A percentile compares a stretch with the other conserved stretches of the same genome.
phyloP scores from a whole-genome alignment of 2,797 vertebrate genomes.

The Tiaroga cobitis region DNA sequence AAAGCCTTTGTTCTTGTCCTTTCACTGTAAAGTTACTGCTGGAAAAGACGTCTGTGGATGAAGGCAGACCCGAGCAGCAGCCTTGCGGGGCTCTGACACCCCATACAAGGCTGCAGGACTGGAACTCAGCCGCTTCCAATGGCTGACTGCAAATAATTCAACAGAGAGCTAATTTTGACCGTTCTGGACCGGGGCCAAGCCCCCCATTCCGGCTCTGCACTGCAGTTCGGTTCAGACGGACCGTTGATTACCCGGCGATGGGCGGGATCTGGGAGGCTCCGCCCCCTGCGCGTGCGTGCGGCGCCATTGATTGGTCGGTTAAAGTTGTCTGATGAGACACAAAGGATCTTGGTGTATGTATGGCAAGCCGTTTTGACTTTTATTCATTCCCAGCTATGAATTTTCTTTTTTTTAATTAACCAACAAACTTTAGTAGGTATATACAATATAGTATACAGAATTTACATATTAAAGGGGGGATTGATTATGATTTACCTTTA shows the following conservation, averaged over 20 bases:
- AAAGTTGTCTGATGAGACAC: background rate
- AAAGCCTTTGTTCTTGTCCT: slow-evolving; percentile 34
- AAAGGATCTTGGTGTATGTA: background rate
- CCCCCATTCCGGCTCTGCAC: slow-evolving; percentile 57
- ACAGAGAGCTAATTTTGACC: slow-evolving; percentile 46
- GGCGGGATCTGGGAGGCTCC: slow-evolving; percentile 14
- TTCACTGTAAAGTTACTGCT: slow-evolving; percentile 33
- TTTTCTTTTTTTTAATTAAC: too few relatives aligned
- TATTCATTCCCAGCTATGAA: too few relatives aligned
- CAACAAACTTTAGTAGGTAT: too few relatives aligned
- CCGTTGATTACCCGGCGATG: slow-evolving; percentile 43
- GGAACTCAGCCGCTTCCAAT: slow-evolving; percentile 6
- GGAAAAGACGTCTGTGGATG: background rate
- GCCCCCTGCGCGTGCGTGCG: slow-evolving; percentile 16
- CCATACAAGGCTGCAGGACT: slow-evolving; percentile 40
- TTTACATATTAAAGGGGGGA: too few relatives aligned
- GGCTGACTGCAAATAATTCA: slow-evolving; percentile 42
- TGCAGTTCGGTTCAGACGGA: slow-evolving; percentile 54
- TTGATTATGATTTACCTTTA: too few relatives aligned
- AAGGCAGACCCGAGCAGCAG: background rate
- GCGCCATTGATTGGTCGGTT: background rate
- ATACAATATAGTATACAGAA: too few relatives aligned
- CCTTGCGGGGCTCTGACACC: slow-evolving; percentile 14
- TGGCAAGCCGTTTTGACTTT: too few relatives aligned
- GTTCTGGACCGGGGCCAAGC: slow-evolving; percentile 54